These are phyloP conservation scores for Poeciliopsis turneri DNA, from an alignment of 2,797 vertebrate genomes.

Conservation along the genomic window DNA sequence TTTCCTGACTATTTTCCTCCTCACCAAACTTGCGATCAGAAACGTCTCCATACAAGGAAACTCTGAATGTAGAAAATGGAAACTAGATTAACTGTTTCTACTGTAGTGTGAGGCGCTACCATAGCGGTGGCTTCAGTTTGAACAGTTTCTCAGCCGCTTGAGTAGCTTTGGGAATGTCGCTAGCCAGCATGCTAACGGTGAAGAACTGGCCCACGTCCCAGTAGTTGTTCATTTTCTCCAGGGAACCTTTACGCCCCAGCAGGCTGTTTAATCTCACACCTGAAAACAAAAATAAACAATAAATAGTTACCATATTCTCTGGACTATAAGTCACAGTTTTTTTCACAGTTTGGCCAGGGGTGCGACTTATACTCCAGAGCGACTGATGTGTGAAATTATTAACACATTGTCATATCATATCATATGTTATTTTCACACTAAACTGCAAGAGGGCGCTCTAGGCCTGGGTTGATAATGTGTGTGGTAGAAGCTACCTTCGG, in stretches of 20 bases:
- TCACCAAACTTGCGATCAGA: background rate
- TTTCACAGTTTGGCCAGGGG: too few species aligned
- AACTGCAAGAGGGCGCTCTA: too few species aligned
- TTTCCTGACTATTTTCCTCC: background rate
- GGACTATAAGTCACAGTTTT: too few species aligned
- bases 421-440: too few species aligned
- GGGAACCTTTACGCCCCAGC: conserved; percentile 92
- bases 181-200: conserved; percentile 91
- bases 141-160: conserved; percentile 95
- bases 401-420: too few species aligned
- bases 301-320: background rate
- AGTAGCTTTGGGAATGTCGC: conserved; percentile 90
- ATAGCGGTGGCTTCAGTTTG: conserved; percentile 93
- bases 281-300: conserved; percentile 55
- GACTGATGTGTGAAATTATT: too few species aligned
- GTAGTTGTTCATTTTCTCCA: conserved; percentile 97
- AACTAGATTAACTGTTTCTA: background rate
- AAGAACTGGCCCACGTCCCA: conserved; percentile 98
- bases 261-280: conserved; percentile 93
- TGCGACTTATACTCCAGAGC: too few species aligned
- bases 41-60: background rate
- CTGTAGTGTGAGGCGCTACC: conserved; percentile 77
- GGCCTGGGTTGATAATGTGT: too few species aligned
- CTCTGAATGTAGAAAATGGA: background rate
- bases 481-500: too few species aligned